phyloP scores from a whole-genome alignment of 2,888 invertebrate species.

The Troides oblongomaculatus region DNA sequence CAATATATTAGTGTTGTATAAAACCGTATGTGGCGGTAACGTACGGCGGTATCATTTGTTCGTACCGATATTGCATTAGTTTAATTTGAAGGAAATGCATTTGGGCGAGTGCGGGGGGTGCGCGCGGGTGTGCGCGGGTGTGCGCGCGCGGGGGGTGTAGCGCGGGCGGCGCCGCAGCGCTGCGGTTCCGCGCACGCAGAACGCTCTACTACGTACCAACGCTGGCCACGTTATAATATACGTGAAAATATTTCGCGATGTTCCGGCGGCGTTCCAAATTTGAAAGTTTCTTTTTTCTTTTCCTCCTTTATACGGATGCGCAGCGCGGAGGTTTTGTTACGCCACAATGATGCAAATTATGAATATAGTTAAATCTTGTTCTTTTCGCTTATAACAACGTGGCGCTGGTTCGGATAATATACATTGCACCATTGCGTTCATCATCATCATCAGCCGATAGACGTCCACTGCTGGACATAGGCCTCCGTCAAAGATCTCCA shows the following conservation, averaged over 20 bases:
- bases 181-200: slow-evolving; percentile 49
- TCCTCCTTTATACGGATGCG: slow-evolving; percentile 14
- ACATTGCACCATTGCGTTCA: too few relatives aligned
- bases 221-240: slow-evolving; percentile 49
- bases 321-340: background rate
- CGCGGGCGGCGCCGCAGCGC: slow-evolving; percentile 41
- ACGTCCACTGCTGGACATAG: too few relatives aligned
- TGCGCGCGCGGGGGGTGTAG: too few relatives aligned
- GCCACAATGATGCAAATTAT: too few relatives aligned
- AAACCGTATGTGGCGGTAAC: slow-evolving; percentile 35
- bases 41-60: slow-evolving; percentile 38
- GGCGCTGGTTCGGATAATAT: too few relatives aligned
- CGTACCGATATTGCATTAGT: slow-evolving; percentile 49
- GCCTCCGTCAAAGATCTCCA: too few relatives aligned
- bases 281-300: slow-evolving; percentile 21
- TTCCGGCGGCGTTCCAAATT: slow-evolving; percentile 35
- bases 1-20: slow-evolving; percentile 25
- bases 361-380: too few relatives aligned
- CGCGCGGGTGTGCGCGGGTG: slow-evolving; percentile 4
- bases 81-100: slow-evolving; percentile 59
- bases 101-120: slow-evolving; percentile 31
- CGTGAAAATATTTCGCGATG: slow-evolving; percentile 42
- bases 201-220: slow-evolving; percentile 37
- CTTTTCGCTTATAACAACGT: too few relatives aligned
- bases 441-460: too few relatives aligned